Base-by-base conservation (phyloP, 2,113 vertebrate genomes). In the Pipra filicauda region DNA sequence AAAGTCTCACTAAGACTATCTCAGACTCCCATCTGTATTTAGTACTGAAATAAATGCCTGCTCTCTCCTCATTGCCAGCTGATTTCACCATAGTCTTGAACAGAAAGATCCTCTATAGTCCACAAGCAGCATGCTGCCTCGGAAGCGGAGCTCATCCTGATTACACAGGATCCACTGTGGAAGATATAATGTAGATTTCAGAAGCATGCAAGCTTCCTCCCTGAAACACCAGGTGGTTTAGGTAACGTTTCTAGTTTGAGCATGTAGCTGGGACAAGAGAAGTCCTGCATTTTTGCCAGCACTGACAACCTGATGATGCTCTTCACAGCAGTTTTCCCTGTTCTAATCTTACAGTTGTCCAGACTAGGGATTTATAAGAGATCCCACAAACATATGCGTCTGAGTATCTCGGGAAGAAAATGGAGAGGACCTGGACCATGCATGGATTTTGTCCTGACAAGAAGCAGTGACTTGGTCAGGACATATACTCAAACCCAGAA, bases 151-250 rank as follows among this genome's bases (percentile, higher is more conserved):
- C 31, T 85, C 27, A 43, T 48, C 33, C 30, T 33, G 30, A 12
- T 33, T 49, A 41, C 3, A 3, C 33, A 48, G 69, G 15, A 17
- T 21, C 18, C 39, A 41, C 37, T 9, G 0, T 0, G 6, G 48
- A 69, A 83, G 11, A 85, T 41, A 49, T 1, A 6, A 27, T 6
- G 12, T 21, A 44, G 33, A 81, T 39, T 66, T 49, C 13, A 35
- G 28, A 26, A 79, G 11, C 24, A 48, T 6, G 11, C 6, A 46
- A 52, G 26, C 14, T 72, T 89, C 61, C 17, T 72, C 33, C 21
- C 52, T 69, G 62, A 54, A 79, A 52, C 8, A 35, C 15, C 43
- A 52, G 22, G 9, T 30, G 16, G 30, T 39, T 85, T 48, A 59
- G 39, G 35, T 51, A 39, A 51, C 0, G 0, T 21, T 85, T 67